phyloP scores from a whole-genome alignment of 2,888 invertebrate species.

The Phortica magna region DNA sequence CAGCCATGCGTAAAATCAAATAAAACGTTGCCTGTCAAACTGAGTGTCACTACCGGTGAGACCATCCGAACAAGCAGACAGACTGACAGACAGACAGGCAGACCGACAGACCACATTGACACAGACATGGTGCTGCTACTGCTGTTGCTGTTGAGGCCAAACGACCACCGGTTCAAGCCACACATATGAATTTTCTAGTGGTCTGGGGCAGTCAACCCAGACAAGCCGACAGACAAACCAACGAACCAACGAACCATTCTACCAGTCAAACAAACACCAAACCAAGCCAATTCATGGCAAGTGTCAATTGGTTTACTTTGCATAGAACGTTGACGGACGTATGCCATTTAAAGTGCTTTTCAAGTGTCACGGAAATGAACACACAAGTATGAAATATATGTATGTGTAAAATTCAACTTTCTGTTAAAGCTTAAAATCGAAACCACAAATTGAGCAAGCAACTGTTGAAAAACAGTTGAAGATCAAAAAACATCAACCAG shows the following conservation, averaged over 20 bases:
- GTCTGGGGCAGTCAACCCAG: background rate
- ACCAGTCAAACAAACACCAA: background rate
- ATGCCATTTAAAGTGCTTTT: slow-evolving; percentile 5
- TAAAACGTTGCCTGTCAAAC: slow-evolving; percentile 57
- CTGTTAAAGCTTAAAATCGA: no score
- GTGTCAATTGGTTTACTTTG: slow-evolving; percentile 25
- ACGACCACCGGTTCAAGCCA: background rate
- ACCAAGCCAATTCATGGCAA: slow-evolving; percentile 2
- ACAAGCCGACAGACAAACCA: no score
- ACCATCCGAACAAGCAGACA: background rate
- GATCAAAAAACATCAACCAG: background rate
- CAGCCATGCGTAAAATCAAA: slow-evolving; percentile 72
- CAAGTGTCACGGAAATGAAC: background rate
- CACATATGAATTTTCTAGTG: background rate
- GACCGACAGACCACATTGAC: background rate
- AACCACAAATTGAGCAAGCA: background rate
- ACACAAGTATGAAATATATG: no score
- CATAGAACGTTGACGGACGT: background rate
- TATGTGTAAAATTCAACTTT: no score
- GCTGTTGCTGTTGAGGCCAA: background rate
- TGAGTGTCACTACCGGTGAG: slow-evolving; percentile 8
- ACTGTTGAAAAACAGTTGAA: background rate
- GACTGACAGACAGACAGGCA: background rate
- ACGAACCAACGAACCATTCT: no score
- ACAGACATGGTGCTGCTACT: background rate